phyloP scores from a whole-genome alignment of 2,888 invertebrate genomes.

The Eueremaeus valkanovi region DNA sequence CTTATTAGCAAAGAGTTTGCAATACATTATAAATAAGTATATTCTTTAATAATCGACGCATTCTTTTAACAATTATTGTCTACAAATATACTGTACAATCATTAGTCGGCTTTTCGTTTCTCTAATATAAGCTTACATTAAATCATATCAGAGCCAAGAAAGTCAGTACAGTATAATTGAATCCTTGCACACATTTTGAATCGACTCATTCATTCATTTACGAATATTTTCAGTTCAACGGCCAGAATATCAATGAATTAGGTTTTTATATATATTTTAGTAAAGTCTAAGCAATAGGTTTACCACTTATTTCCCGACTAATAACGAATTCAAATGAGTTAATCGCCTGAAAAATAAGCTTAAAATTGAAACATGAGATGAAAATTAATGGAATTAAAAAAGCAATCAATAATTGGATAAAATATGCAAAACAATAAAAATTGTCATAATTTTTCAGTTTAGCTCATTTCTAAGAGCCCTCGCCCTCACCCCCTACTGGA shows the following conservation, averaged over 20 bases:
- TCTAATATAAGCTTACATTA: too few relatives aligned
- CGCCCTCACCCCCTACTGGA: slow-evolving; percentile 14
- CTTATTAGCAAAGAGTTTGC: too few relatives aligned
- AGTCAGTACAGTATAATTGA: not conserved
- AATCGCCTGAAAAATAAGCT: too few relatives aligned
- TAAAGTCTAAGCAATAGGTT: too few relatives aligned
- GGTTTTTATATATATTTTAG: too few relatives aligned
- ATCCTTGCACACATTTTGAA: too few relatives aligned
- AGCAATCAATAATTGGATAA: slow-evolving; percentile 5
- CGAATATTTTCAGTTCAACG: too few relatives aligned
- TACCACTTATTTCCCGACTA: not conserved
- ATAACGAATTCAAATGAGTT: not conserved
- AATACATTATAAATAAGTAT: too few relatives aligned
- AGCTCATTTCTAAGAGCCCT: not conserved
- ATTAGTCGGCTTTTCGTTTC: not conserved
- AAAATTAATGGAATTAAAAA: slow-evolving; percentile 11
- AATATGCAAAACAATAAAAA: slow-evolving; percentile 27
- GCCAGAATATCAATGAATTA: too few relatives aligned
- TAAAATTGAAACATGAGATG: slow-evolving; percentile 16
- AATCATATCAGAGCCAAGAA: too few relatives aligned
- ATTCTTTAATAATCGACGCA: not conserved
- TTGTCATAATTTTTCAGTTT: slow-evolving; percentile 16
- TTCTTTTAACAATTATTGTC: not conserved
- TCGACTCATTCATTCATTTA: not conserved
- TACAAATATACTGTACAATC: not conserved